phyloP scores from a whole-genome alignment of 2,888 invertebrate species.

The Drosophila pegasa region DNA sequence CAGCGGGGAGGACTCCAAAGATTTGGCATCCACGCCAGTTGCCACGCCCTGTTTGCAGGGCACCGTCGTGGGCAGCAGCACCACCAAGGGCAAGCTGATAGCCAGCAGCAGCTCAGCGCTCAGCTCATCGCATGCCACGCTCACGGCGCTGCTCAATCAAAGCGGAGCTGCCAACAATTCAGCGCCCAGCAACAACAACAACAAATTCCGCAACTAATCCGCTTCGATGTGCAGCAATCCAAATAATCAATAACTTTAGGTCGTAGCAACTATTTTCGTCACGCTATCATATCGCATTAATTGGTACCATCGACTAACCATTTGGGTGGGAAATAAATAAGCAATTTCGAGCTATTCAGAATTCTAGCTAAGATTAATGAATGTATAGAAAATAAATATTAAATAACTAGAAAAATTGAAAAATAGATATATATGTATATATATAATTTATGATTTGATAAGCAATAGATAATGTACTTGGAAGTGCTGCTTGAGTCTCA shows the following conservation, averaged over 20 bases:
- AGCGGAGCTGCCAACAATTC: slow-evolving; percentile 31
- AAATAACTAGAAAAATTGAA: background rate
- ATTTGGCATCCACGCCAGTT: slow-evolving; percentile 32
- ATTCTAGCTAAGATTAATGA: slow-evolving; percentile 8
- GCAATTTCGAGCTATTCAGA: slow-evolving; percentile 9
- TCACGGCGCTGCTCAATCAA: slow-evolving; percentile 83
- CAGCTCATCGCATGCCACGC: slow-evolving; percentile 84
- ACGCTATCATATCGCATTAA: slow-evolving; percentile 28
- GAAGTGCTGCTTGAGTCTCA: background rate
- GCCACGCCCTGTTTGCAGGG: slow-evolving; percentile 64
- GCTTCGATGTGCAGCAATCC: background rate
- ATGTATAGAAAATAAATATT: slow-evolving; percentile 28
- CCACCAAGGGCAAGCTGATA: slow-evolving; percentile 59
- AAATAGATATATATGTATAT: background rate
- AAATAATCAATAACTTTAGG: slow-evolving; percentile 17
- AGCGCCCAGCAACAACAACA: slow-evolving; percentile 17
- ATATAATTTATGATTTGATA: background rate
- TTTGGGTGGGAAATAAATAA: slow-evolving; percentile 1
- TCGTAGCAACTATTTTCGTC: slow-evolving; percentile 26
- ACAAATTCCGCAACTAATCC: slow-evolving; percentile 52
- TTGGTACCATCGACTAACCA: slow-evolving; percentile 23
- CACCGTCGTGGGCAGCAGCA: slow-evolving; percentile 68
- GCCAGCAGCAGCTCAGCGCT: slow-evolving; percentile 78
- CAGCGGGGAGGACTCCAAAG: slow-evolving; percentile 54
- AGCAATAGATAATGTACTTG: slow-evolving; percentile 1